Base-by-base conservation (phyloP, 2,888 invertebrate genomes). In the Drosophila robusta region DNA sequence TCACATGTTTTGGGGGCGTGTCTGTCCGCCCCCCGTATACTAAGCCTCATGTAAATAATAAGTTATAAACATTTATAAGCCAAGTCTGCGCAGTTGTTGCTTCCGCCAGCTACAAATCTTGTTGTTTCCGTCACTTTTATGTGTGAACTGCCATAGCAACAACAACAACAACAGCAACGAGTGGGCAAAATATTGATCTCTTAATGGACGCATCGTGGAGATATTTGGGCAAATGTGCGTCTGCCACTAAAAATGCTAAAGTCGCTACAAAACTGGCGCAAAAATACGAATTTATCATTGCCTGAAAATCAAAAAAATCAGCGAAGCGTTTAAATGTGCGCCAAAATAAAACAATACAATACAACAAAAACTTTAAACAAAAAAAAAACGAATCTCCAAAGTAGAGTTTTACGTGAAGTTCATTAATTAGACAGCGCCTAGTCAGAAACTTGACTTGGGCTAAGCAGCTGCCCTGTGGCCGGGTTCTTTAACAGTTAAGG, bases 61-160 rank as follows among this genome's bases (percentile, higher is more conserved):
- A 72, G 45, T 69, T 49, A 62, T 54, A 51, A 68, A 46, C 70
- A 77, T 85, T 83, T 76, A 54, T 67, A 50, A 58, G 36, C 26
- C 47, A 55, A 69, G 36, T 62, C 38, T 41, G 45, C 39, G 39
- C 18, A 34, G 52, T 60, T 51, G 72, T 62, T 60, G 72, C 81
- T 89, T 85, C 89, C 89, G 89, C 79, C 70, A 70, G 67, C 85
- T 60, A 87, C 85, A 84, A 85, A 87, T 85, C 89, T 81, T 79
- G 8, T 42, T 51, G 72, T 69, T 89, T 85, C 85, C 85, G 89
- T 84, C 85, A 89, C 80, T 66, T 88, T 83, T 62, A 88, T 86
- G 83, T 83, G 80, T 65, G 87, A 82, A 73, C 70, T 55, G 67
- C 42, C 51, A 45, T 41, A 56, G 22, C 46, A 56, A 64, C 41